Evolutionary conservation across 2,888 invertebrate genomes (phyloP).

Genomic region (Anthrax anthrax): DNA sequence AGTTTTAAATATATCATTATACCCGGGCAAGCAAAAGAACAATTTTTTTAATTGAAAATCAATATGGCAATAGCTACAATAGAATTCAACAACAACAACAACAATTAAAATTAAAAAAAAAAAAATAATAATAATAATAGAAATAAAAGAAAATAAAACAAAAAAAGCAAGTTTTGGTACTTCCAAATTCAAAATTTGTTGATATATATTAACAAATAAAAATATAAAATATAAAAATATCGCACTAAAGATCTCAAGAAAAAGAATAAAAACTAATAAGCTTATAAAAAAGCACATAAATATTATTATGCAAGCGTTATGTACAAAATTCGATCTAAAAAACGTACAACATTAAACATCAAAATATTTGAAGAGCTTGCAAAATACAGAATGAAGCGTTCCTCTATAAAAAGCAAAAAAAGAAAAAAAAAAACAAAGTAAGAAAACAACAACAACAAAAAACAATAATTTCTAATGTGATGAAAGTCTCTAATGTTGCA

Average conservation of each 20-base stretch:
- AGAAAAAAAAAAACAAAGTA: background rate
- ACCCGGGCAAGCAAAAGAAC: background rate
- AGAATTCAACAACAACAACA: background rate
- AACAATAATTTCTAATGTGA: no score
- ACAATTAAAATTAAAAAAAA: conserved; percentile 1
- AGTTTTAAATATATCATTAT: conserved; percentile 3
- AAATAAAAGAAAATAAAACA: conserved; percentile 1
- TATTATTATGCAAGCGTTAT: no score
- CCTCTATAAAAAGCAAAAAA: conserved; percentile 3
- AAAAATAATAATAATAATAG: no score
- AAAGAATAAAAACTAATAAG: no score
- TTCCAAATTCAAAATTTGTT: conserved; percentile 15
- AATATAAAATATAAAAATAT: no score
- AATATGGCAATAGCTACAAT: background rate
- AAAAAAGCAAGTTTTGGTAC: conserved; percentile 7
- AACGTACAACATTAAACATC: no score
- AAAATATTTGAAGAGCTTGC: no score
- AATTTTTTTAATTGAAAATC: background rate
- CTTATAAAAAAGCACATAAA: no score
- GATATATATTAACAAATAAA: conserved; percentile 11
- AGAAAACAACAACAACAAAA: no score
- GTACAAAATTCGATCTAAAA: no score
- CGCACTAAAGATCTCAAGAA: no score
- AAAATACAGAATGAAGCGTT: conserved; percentile 2
- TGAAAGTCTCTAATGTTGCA: background rate